Base-by-base conservation (phyloP, 1,140 invertebrate genomes). In the Linepithema humile region DNA sequence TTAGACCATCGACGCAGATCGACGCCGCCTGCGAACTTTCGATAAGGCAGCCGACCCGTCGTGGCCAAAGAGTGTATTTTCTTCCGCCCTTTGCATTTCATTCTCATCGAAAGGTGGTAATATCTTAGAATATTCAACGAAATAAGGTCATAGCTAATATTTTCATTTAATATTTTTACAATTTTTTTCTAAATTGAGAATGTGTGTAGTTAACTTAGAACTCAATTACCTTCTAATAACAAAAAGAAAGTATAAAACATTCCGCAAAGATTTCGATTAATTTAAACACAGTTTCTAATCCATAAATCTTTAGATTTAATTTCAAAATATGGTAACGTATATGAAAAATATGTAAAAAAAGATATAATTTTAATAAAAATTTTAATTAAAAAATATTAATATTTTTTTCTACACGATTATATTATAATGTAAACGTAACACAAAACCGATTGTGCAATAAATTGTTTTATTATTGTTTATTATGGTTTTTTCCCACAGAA, bases 11-110 rank as follows among this genome's bases (percentile, higher is more conserved):
- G 59, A 55, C 75, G 43, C 48, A 32, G 82, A 80, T 82, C 73
- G 59, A 77, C 57, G 55, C 70, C 43, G 72, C 82, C 73, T 83
- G 72, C 70, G 72, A 77, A 23, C 70, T 62, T 53, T 55, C 72
- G 53, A 77, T 64, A 83, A 83, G 43, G 32, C 20, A 12, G n/a
- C 29, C 23, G 40, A 75, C n/a, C 65, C 55, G 35, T 29, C 35
- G 59, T 35, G 43, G 57, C 43, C 59, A 72, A 77, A 83, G 73
- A 26, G 40, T 59, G 64, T 55, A 80, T 80, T 80, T 80, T 57
- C 75, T 70, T 70, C 26, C 48, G 40, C 48, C 48, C 35, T 70
- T 70, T 80, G 75, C 75, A 69, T 80, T 43, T 80, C 48, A 57
- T 80, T n/a, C 64, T 35, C 48, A 53, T 70, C 45, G 62, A 40